Base-by-base conservation (phyloP, 2,797 vertebrate genomes). In the Betta splendens region DNA sequence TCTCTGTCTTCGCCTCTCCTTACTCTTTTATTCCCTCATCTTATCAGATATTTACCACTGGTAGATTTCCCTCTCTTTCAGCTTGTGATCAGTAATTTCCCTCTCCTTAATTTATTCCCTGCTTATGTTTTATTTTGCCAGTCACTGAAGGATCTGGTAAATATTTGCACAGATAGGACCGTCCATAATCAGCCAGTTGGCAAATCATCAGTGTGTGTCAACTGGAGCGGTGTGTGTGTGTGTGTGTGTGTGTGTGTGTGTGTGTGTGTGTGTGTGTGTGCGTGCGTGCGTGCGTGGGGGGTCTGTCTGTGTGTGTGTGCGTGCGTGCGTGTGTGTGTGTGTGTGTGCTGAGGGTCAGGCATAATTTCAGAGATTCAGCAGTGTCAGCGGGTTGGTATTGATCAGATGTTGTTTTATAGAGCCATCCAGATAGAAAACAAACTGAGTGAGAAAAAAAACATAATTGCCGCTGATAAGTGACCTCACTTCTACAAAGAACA, bases 61-160 rank as follows among this genome's bases (percentile, higher is more conserved):
- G 48, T 61, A 44, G 50, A 58, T 74, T 55, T 46, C 26, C 49
- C 63, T 59, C 45, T 43, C 62, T 69, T 47, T 67, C 38, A 66
- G 47, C 67, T 69, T 46, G 13, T 12, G 33, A 67, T 69, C 45
- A 42, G 4, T 48, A 36, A 54, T 82, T 66, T 63, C 46, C 36
- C 64, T 51, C 44, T 43, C 38, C 31, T 52, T 71, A 42, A 58
- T 79, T 66, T 69, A 80, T 71, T 81, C 64, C 61, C 73, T 53
- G 40, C 55, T 75, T 72, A 75, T 80, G 69, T 80, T 84, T 85
- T 72, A 83, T 80, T 81, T 83, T 79, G 64, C 67, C 48, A 64
- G 55, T 79, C 80, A 68, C 79, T 75, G 44, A 31, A 45, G 38
- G 61, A 64, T 81, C 38, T 74, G 64, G 62, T 69, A 79, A 80